These are phyloP conservation scores for Dendroctonus valens DNA, from an alignment of 1,140 invertebrate genomes.

Conservation along the genomic window DNA sequence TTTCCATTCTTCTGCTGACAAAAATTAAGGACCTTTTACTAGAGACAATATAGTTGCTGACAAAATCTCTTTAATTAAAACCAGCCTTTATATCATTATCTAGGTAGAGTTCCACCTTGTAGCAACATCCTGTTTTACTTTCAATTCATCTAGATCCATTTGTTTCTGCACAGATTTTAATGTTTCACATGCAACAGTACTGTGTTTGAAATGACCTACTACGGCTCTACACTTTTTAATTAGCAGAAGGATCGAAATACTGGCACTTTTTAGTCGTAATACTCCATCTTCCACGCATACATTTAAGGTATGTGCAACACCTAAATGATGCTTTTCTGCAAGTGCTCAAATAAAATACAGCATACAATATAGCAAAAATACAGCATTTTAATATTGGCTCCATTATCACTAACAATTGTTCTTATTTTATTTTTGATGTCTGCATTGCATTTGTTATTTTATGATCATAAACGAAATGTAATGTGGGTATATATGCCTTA, in stretches of 20 bases:
- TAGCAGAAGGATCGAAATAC: conserved; percentile 11
- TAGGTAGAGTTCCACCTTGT: conserved; percentile 47
- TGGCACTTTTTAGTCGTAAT: conserved; percentile 17
- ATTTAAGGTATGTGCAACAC: conserved; percentile 42
- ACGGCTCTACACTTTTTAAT: conserved; percentile 22
- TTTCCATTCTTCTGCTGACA: conserved; percentile 25
- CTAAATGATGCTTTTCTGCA: conserved; percentile 46
- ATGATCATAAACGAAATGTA: no score
- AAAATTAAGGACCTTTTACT: conserved; percentile 21
- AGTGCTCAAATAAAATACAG: neutral
- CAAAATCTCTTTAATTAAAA: conserved; percentile 37
- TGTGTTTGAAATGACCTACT: neutral
- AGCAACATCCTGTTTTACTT: conserved; percentile 43
- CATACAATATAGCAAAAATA: no score
- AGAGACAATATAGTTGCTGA: conserved; percentile 14
- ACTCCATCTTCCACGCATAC: conserved; percentile 16
- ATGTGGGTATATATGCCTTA: no score
- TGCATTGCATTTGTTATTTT: neutral
- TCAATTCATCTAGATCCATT: conserved; percentile 34
- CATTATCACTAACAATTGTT: neutral
- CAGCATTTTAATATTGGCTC: no score
- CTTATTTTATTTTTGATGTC: neutral
- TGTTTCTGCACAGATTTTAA: no score
- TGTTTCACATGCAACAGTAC: conserved; percentile 38
- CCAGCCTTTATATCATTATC: conserved; percentile 42